phyloP scores from a whole-genome alignment of 2,888 invertebrate species.

The Urechis unicinctus region DNA sequence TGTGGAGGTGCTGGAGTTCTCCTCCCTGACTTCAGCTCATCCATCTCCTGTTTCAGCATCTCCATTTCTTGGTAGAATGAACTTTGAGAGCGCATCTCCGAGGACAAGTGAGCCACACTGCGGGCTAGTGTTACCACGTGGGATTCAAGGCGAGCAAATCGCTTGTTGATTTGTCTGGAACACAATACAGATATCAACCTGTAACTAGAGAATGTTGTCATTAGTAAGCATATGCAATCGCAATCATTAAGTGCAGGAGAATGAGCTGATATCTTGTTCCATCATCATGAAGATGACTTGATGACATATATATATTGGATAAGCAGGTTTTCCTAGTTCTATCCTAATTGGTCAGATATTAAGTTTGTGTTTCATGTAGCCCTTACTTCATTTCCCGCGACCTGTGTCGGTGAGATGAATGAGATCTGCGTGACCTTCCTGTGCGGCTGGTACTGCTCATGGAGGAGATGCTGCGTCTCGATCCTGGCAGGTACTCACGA shows the following conservation, averaged over 20 bases:
- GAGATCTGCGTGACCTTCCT: slow-evolving; percentile 1
- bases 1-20: slow-evolving; percentile 5
- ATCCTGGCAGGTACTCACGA: slow-evolving; percentile 18
- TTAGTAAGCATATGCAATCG: not conserved
- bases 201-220: not conserved
- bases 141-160: slow-evolving; percentile 81
- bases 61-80: slow-evolving; percentile 83
- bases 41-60: slow-evolving; percentile 61
- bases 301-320: no score
- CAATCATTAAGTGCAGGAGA: no score
- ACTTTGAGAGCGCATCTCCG: slow-evolving; percentile 84
- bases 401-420: not conserved
- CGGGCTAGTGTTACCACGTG: slow-evolving; percentile 85
- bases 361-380: not conserved
- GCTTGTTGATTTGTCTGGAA: slow-evolving; percentile 70
- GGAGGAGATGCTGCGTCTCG: slow-evolving; percentile 33
- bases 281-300: no score
- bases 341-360: no score
- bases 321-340: no score
- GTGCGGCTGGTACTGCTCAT: slow-evolving; percentile 14
- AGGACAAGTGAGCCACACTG: slow-evolving; percentile 83
- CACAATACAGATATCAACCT: no score
- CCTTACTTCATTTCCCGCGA: slow-evolving; percentile 12
- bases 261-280: no score
- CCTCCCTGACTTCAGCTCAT: slow-evolving; percentile 9